Base-by-base conservation (phyloP, 2,113 vertebrate genomes). In the Leuciscus idus region DNA sequence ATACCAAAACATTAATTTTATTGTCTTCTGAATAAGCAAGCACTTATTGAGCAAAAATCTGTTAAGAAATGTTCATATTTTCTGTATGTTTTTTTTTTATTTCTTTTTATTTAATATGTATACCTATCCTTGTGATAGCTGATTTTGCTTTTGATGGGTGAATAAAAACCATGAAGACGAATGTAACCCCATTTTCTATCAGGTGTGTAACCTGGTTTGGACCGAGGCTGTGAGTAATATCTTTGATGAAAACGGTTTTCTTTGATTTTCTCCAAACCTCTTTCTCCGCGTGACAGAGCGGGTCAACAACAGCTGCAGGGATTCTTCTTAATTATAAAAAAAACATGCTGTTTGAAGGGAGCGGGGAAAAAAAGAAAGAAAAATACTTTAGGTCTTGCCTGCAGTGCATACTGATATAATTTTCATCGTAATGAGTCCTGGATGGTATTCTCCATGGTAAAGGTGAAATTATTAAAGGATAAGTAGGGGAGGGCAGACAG, bases 321-420 rank as follows among this genome's bases (percentile, higher is more conserved):
- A 83, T 89, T 89, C 91, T 85, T 88, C 72, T 87, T 88, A 90
- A 90, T 90, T 89, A 89, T 85, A 90, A 89, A 81, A 88, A 90
- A 90, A 86, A 90, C 89, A 88, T 68, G 87, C 88, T 84, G 84
- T 84, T 89, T 86, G 78, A 90, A 84, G 77, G 87, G 48, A 73
- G 61, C 0, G 26, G 17, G 28, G 8, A 48, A 87, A 73, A 33
- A 72, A 74, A 68, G 52, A 73, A 75, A 70, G 33, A 85, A 84
- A 70, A 75, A 70, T 62, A 83, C 83, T 82, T 80, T 19, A 52
- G 64, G 88, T 79, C 26, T 85, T 17, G 82, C 87, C 80, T 26
- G 84, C 72, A 52, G 90, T 74, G 87, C 84, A 83, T 64, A 78
- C 81, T 57, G 80, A 87, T 86, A 85, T 88, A 77, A 48, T 90